phyloP scores from a whole-genome alignment of 2,113 vertebrate genomes.

The Aegithalos caudatus region DNA sequence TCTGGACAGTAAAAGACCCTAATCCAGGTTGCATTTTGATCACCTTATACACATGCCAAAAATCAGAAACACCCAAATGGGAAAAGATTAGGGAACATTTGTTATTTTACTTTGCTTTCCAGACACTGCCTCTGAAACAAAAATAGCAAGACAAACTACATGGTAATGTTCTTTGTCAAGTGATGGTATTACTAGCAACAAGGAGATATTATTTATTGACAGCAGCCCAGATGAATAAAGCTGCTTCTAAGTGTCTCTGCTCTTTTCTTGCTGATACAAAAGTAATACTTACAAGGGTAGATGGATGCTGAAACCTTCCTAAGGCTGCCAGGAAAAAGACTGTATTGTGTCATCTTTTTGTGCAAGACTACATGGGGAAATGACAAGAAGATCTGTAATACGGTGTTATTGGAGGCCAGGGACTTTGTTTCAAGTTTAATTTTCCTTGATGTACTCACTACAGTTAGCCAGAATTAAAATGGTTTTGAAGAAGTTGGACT shows the following conservation, averaged over 20 bases:
- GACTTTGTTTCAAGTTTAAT: neutral
- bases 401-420: neutral
- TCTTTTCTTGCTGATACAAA: neutral
- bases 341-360: neutral
- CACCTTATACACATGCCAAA: neutral
- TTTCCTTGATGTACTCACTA: neutral
- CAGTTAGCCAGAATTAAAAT: neutral
- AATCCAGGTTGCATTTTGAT: neutral
- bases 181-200: neutral
- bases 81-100: neutral
- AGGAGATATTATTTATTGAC: neutral
- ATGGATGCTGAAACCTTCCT: neutral
- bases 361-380: neutral
- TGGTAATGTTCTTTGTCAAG: neutral
- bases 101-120: neutral
- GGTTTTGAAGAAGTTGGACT: neutral
- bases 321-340: neutral
- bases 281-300: neutral
- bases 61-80: neutral
- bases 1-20: neutral
- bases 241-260: neutral
- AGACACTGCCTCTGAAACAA: neutral
- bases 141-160: neutral
- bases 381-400: neutral
- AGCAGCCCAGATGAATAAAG: neutral